Evolutionary conservation across 2,113 vertebrate species (phyloP).

Genomic region (Lophochroa leadbeateri): DNA sequence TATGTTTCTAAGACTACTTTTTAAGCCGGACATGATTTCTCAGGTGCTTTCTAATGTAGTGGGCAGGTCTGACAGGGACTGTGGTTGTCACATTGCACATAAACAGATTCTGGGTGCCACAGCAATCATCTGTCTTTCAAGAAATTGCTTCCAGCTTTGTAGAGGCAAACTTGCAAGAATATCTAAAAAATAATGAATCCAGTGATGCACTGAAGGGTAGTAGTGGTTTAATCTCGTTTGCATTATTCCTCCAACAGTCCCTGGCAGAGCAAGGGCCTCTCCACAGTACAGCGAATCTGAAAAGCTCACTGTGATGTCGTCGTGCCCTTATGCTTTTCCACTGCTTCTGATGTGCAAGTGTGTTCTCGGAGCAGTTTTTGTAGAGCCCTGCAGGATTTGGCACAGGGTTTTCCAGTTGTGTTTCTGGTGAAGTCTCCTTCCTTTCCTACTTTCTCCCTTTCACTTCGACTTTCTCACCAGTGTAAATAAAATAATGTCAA

Average conservation of each 20-base stretch:
- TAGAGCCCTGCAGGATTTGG: not conserved
- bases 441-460: not conserved
- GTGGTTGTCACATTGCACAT: not conserved
- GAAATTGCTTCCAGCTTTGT: not conserved
- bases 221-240: not conserved
- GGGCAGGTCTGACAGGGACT: not conserved
- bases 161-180: not conserved
- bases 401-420: not conserved
- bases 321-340: rapidly evolving
- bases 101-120: not conserved
- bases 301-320: rapidly evolving
- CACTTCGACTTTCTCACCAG: not conserved
- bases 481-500: not conserved
- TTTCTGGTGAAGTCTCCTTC: not conserved
- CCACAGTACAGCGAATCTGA: rapidly evolving
- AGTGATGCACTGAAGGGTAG: not conserved
- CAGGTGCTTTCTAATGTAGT: not conserved
- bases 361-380: not conserved
- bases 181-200: not conserved
- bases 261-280: not conserved
- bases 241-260: not conserved
- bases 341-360: not conserved
- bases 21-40: not conserved
- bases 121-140: not conserved
- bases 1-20: not conserved